These are phyloP conservation scores for Drosophila flavopinicola DNA, from an alignment of 2,888 invertebrate genomes.

Conservation along the genomic window DNA sequence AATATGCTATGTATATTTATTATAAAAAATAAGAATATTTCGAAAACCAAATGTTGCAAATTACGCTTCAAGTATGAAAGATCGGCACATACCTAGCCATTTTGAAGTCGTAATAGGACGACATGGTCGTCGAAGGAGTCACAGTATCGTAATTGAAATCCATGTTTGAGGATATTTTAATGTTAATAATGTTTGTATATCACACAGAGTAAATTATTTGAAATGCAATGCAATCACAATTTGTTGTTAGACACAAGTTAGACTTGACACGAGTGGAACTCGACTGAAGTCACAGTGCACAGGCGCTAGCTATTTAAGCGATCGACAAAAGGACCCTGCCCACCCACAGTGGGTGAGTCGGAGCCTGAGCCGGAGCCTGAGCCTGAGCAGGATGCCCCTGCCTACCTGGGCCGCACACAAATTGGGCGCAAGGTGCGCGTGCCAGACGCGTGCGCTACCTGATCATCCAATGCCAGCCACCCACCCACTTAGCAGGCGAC, in stretches of 20 bases:
- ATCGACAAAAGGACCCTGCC: constrained; percentile 5
- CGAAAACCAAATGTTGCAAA: constrained; percentile 26
- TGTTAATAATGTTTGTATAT: no score
- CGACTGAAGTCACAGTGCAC: constrained; percentile 53
- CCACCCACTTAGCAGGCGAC: background rate
- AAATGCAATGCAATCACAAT: constrained; percentile 39
- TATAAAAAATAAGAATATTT: constrained; percentile 6
- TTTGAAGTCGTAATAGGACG: constrained; percentile 67
- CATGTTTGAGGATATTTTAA: no score
- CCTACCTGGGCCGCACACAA: constrained; percentile 27
- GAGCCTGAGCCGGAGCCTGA: no score
- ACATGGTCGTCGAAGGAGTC: constrained; percentile 64
- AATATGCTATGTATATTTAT: no score
- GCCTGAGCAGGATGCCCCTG: no score
- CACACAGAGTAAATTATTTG: constrained; percentile 22
- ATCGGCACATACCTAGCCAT: constrained; percentile 71
- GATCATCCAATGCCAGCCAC: background rate
- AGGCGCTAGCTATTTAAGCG: constrained; percentile 60
- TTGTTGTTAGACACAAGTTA: constrained; percentile 57
- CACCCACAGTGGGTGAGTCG: constrained; percentile 24
- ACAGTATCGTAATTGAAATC: constrained; percentile 59
- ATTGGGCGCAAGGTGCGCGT: constrained; percentile 43
- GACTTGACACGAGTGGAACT: constrained; percentile 75
- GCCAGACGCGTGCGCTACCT: constrained; percentile 74
- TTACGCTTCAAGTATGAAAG: constrained; percentile 22